Evolutionary conservation across 2,797 vertebrate genomes (phyloP).

Genomic region (Pseudomugil tenellus): DNA sequence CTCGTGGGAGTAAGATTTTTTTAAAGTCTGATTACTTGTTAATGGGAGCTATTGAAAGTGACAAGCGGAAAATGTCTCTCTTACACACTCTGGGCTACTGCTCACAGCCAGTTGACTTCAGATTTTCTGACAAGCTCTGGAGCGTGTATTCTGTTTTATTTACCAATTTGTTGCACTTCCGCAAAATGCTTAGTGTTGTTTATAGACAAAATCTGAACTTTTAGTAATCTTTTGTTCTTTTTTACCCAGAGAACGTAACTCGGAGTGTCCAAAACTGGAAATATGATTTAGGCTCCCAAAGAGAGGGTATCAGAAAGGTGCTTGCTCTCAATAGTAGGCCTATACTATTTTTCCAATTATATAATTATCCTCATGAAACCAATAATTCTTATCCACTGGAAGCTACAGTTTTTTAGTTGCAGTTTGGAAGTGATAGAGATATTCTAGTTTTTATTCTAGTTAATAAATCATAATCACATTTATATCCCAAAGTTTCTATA

Average conservation of each 20-base stretch:
- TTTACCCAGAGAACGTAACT: too few species aligned
- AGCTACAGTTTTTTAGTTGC: background rate
- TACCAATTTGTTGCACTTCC: background rate
- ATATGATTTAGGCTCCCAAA: too few species aligned
- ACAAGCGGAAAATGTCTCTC: slow-evolving; percentile 81
- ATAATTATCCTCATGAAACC: background rate
- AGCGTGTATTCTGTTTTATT: slow-evolving; percentile 28
- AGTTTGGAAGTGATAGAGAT: background rate
- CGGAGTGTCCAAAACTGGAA: too few species aligned
- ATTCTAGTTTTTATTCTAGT: background rate
- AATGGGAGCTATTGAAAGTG: slow-evolving; percentile 74
- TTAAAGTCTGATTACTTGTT: slow-evolving; percentile 70
- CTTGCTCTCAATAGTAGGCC: too few species aligned
- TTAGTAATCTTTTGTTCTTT: too few species aligned
- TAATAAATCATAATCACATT: background rate
- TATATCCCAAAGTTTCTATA: background rate
- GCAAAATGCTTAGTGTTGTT: too few species aligned
- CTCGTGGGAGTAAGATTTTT: slow-evolving; percentile 60
- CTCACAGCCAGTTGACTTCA: slow-evolving; percentile 66
- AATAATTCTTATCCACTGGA: background rate
- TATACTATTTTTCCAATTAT: too few species aligned
- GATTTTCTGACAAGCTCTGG: slow-evolving; percentile 48
- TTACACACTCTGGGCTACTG: slow-evolving; percentile 72
- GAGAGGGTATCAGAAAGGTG: too few species aligned
- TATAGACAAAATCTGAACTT: too few species aligned